These are phyloP conservation scores for Porphyrio hochstetteri DNA, from an alignment of 2,113 vertebrate species.

Conservation along the genomic window DNA sequence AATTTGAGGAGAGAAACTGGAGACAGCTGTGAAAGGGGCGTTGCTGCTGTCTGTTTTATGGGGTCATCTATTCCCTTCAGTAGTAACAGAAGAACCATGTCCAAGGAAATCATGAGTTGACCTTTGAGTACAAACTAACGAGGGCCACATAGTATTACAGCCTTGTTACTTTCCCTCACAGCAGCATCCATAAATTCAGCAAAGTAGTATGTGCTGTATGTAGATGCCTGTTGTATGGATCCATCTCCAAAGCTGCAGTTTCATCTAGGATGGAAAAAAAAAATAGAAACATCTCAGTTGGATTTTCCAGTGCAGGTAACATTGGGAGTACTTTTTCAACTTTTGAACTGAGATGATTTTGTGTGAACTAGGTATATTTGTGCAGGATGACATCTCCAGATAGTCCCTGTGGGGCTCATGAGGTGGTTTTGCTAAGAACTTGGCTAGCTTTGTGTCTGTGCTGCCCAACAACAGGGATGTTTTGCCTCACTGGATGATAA, in stretches of 20 bases:
- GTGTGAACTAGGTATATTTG: neutral
- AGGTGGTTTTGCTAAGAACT: slow-evolving; percentile 1
- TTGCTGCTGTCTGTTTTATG: neutral
- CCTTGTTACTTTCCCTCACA: neutral
- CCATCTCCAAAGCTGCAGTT: neutral
- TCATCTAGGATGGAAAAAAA: neutral
- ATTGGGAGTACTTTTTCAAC: neutral
- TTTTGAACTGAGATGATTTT: neutral
- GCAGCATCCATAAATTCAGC: neutral
- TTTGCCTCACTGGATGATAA: neutral
- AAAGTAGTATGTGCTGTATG: neutral
- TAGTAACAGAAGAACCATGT: neutral
- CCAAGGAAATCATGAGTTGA: neutral
- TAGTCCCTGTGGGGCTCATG: neutral
- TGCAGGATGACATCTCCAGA: neutral
- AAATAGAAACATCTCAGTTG: neutral
- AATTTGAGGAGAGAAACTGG: neutral
- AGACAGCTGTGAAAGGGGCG: slow-evolving; percentile 19
- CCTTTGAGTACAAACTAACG: neutral
- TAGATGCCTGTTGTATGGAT: neutral
- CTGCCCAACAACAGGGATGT: neutral
- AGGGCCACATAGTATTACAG: neutral
- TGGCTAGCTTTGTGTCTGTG: neutral
- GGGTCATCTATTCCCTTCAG: slow-evolving; percentile 7
- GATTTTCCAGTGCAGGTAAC: slow-evolving; percentile 13